These are phyloP conservation scores for Amblyopsis hoosieri DNA, from an alignment of 2,797 vertebrate genomes.

Conservation along the genomic window DNA sequence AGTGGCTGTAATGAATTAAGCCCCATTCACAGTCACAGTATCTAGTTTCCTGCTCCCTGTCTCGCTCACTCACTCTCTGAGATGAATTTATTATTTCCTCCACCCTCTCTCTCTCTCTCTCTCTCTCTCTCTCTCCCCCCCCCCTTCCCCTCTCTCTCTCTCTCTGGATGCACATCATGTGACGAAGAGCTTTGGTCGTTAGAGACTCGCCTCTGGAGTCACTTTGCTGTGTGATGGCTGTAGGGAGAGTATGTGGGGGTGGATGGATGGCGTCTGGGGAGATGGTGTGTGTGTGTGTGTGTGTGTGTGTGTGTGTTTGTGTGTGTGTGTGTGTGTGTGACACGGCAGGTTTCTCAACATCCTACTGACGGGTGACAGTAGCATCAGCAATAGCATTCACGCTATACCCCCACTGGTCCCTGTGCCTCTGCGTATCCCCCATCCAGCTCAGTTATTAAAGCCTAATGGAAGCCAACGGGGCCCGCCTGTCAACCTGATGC, in stretches of 20 bases:
- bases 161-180: constrained; percentile 25
- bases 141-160: constrained; percentile 18
- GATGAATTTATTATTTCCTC: constrained; percentile 19
- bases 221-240: constrained; percentile 6
- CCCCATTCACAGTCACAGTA: not conserved
- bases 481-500: constrained; percentile 61
- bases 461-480: constrained; percentile 73
- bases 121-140: constrained; percentile 13
- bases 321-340: not conserved
- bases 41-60: constrained; percentile 3
- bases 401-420: constrained; percentile 42
- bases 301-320: not conserved
- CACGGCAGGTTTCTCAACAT: constrained; percentile 31
- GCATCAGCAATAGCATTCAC: constrained; percentile 28
- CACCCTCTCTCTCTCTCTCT: constrained; percentile 26
- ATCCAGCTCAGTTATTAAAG: constrained; percentile 70
- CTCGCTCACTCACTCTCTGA: constrained; percentile 14
- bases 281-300: constrained; percentile 1
- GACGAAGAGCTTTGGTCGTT: no score
- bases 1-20: constrained; percentile 27
- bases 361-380: constrained; percentile 40
- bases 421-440: constrained; percentile 25
- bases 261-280: constrained; percentile 15
- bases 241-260: constrained; percentile 34
- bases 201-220: no score